Conservation (phyloP, 2,797 vertebrate species). For the Falco berigora region DNA sequence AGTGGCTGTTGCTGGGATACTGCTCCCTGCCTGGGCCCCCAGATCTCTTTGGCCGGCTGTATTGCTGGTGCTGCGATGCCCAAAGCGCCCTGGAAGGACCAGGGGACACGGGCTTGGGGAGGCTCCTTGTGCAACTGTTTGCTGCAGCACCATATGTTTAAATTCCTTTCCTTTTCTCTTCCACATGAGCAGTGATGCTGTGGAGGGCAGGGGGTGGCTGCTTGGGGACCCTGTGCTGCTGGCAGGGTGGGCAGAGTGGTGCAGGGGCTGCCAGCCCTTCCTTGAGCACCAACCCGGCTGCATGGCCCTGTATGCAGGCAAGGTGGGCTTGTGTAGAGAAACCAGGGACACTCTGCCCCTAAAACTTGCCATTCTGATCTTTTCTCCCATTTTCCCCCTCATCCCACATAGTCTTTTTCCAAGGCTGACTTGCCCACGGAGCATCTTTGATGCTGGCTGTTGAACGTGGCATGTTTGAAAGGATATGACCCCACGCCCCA, state of each 20-base stretch:
- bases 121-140: neutral
- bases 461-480: neutral
- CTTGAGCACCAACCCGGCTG: neutral
- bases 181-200: neutral
- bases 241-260: neutral
- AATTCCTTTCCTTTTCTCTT: neutral
- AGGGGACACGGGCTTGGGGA: neutral
- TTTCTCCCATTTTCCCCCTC: neutral
- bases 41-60: fast-evolving
- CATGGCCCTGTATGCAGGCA: neutral
- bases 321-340: neutral
- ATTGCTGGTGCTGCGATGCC: neutral
- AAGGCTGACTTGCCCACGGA: neutral
- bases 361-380: neutral
- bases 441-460: neutral
- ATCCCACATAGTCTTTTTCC: neutral
- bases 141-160: neutral
- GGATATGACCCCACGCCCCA: fast-evolving
- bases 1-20: neutral
- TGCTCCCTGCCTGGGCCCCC: neutral
- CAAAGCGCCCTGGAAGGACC: neutral
- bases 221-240: neutral
- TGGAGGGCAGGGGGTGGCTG: neutral
- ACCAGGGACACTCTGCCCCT: neutral
- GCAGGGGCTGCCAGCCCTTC: neutral